Evolutionary conservation across 1,140 invertebrate genomes (phyloP).

Genomic region (Heliconius eleuchia): DNA sequence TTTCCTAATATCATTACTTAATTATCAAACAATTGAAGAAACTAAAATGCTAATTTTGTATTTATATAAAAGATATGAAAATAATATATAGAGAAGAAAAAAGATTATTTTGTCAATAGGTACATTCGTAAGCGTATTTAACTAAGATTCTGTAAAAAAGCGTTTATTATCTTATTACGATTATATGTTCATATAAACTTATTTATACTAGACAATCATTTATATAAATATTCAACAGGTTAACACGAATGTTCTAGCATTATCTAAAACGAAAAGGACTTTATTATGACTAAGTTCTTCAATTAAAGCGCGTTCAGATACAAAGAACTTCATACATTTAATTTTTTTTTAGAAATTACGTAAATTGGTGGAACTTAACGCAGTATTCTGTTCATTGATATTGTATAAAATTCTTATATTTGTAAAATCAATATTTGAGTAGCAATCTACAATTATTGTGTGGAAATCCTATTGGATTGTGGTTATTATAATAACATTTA

Average conservation of each 20-base stretch:
- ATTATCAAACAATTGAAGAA: no score
- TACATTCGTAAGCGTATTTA: background rate
- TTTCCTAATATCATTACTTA: no score
- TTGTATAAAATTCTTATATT: no score
- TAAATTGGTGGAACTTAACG: background rate
- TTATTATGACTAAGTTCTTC: background rate
- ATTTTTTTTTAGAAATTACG: background rate
- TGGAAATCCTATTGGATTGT: no score
- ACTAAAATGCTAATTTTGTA: no score
- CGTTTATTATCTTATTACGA: background rate
- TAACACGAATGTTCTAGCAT: background rate
- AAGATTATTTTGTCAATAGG: background rate
- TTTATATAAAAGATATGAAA: no score
- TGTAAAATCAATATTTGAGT: no score
- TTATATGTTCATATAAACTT: background rate
- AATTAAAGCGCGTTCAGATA: background rate
- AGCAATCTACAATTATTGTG: no score
- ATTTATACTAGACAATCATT: conserved; percentile 7
- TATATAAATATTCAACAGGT: conserved; percentile 8
- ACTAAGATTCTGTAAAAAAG: conserved; percentile 2
- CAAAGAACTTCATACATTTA: background rate
- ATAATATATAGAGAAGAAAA: no score
- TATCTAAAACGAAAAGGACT: background rate
- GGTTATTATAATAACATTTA: no score
- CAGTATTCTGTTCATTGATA: background rate